phyloP scores from a whole-genome alignment of 2,888 invertebrate genomes.

The Metellina segmentata region DNA sequence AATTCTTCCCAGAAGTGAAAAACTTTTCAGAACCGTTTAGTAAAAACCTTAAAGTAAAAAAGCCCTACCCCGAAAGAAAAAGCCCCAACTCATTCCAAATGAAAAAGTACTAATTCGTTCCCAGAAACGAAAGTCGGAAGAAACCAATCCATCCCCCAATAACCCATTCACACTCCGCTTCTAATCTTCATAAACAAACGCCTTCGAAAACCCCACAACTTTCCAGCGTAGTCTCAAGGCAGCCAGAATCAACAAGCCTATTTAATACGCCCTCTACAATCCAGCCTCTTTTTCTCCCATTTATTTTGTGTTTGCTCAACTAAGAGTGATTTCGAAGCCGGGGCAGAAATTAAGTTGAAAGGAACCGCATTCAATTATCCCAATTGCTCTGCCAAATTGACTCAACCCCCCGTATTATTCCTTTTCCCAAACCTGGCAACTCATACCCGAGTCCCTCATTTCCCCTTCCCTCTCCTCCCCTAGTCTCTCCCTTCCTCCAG shows the following conservation, averaged over 20 bases:
- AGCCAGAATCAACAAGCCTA: conserved; percentile 25
- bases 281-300: conserved; percentile 7
- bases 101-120: neutral
- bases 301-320: conserved; percentile 44
- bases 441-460: neutral
- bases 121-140: neutral
- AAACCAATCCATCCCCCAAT: neutral
- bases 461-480: neutral
- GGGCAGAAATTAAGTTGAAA: conserved; percentile 45
- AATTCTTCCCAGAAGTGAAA: no score
- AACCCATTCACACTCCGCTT: neutral
- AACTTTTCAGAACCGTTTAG: no score
- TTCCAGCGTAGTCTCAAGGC: neutral
- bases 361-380: conserved; percentile 58
- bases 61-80: neutral
- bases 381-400: conserved; percentile 55
- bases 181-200: neutral
- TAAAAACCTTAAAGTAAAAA: neutral
- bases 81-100: neutral
- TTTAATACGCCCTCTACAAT: conserved; percentile 13
- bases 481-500: neutral
- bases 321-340: conserved; percentile 24
- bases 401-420: conserved; percentile 5
- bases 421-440: conserved; percentile 8
- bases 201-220: neutral